Evolutionary conservation across 2,888 invertebrate species (phyloP), one percentile per base, ranked within the genome.

Genomic region (Balanococcus diminutus): DNA sequence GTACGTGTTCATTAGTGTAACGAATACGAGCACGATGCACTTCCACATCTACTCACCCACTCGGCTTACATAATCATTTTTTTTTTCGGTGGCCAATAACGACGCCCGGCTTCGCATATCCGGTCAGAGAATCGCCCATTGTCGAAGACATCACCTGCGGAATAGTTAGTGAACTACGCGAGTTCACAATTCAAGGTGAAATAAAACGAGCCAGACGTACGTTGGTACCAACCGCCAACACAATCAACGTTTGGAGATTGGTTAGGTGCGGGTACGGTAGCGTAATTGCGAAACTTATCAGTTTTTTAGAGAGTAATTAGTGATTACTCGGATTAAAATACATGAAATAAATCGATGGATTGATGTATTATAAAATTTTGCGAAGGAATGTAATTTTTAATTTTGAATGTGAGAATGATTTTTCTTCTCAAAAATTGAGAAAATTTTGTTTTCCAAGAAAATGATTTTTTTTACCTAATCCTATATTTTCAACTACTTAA

Each of bases 21-120:
- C 75, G 75, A 75, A 28, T 75, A 32, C 32, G 36, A n/a, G 75
- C 75, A 32, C 31, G 75, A 32, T 75, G 75, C 75, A 75, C 75
- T 75, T 75, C 75, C 75, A 67, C n/a, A n/a, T n/a, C n/a, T n/a
- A n/a, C n/a, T n/a, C n/a, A n/a, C 4, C 19, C 2, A 42, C 51
- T 51, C 51, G 75, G n/a, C n/a, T 75, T 75, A 75, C 75, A 32
- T 75, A 75, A 75, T 75, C n/a, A n/a, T n/a, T n/a, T n/a, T n/a
- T n/a, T n/a, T n/a, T 75, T 67, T 75, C 36, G 82, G 82, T 82
- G 82, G 51, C 22, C 51, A 31, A 46, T 46, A 42, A 81, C 79
- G 79, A 81, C 81, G 42, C 31, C 51, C 82, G 31, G n/a, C 82
- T 51, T 46, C 82, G 82, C 51, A 81, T 81, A 82, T 82, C 82